A percentile compares a stretch with the other conserved stretches of the same genome.
These are phyloP conservation scores for Orchestes rusci DNA, from an alignment of 2,888 invertebrate genomes.

Conservation along the genomic window DNA sequence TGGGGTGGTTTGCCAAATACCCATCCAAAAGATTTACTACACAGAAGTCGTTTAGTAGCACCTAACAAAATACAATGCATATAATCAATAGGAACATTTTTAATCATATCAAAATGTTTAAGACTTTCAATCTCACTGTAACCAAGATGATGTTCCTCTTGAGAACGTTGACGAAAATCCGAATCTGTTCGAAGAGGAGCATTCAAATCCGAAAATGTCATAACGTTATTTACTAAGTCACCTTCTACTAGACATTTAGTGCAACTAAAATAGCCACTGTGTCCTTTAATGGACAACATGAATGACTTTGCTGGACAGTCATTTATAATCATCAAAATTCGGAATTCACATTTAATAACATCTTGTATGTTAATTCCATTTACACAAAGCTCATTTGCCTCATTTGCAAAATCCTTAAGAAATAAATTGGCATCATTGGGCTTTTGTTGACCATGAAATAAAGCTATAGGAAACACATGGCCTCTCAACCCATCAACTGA, in stretches of 20 bases:
- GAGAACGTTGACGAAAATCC: slow-evolving; percentile 3
- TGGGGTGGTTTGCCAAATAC: slow-evolving; percentile 7
- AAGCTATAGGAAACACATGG: neutral
- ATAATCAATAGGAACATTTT: slow-evolving; percentile 19
- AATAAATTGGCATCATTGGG: slow-evolving; percentile 1
- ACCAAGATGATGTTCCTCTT: slow-evolving; percentile 18
- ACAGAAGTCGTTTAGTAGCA: slow-evolving; percentile 12
- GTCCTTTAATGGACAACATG: slow-evolving; percentile 8
- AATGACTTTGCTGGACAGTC: slow-evolving; percentile 19
- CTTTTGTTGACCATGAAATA: slow-evolving; percentile 3
- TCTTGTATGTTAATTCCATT: slow-evolving; percentile 1
- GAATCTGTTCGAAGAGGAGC: neutral
- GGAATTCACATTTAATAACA: neutral
- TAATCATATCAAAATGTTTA: slow-evolving; percentile 16
- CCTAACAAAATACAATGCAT: slow-evolving; percentile 18
- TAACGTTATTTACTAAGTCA: slow-evolving; percentile 1
- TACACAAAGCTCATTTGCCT: neutral
- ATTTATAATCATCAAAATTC: slow-evolving; percentile 9
- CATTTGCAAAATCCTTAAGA: slow-evolving; percentile 1
- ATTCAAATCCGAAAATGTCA: slow-evolving; percentile 1
- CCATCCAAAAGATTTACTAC: slow-evolving; percentile 15
- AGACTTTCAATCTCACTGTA: slow-evolving; percentile 15
- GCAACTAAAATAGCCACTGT: slow-evolving; percentile 3
- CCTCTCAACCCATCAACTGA: neutral
- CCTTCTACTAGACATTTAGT: slow-evolving; percentile 3